phyloP scores from a whole-genome alignment of 2,797 vertebrate genomes.

The Chromis chromis region DNA sequence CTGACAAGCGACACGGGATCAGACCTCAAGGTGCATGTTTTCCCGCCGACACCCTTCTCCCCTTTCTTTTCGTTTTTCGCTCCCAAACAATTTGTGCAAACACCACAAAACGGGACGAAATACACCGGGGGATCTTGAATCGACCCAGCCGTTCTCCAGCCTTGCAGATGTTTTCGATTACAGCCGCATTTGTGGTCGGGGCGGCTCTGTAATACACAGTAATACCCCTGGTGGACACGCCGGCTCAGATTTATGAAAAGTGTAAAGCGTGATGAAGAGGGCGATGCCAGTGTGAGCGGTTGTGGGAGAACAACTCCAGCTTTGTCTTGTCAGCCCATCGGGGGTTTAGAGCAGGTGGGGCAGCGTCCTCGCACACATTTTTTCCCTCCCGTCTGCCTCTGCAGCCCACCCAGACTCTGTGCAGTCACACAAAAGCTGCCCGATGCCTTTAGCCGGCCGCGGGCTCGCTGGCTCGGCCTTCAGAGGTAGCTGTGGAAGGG shows the following conservation, averaged over 20 bases:
- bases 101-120: constrained; percentile 5
- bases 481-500: constrained; percentile 58
- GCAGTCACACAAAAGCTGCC: constrained; percentile 40
- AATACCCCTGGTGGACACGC: constrained; percentile 60
- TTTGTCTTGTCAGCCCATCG: constrained; percentile 60
- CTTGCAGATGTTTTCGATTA: constrained; percentile 72
- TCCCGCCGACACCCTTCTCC: constrained; percentile 19
- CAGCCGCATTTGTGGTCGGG: constrained; percentile 63
- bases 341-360: constrained; percentile 71
- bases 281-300: constrained; percentile 33
- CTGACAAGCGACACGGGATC: constrained; percentile 56
- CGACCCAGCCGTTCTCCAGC: constrained; percentile 43
- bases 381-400: constrained; percentile 7
- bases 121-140: constrained; percentile 35
- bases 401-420: constrained; percentile 59
- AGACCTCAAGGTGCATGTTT: constrained; percentile 46
- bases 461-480: constrained; percentile 42
- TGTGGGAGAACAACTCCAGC: constrained; percentile 55
- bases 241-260: constrained; percentile 62
- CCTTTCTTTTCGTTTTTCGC: constrained; percentile 11
- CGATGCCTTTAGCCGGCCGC: constrained; percentile 44
- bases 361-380: constrained; percentile 16
- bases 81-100: constrained; percentile 15
- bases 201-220: constrained; percentile 44
- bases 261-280: constrained; percentile 65